Percentiles rank a stretch among this genome's conserved stretches.
These are phyloP conservation scores for Myopa testacea DNA, from an alignment of 2,888 invertebrate species.

Conservation along the genomic window DNA sequence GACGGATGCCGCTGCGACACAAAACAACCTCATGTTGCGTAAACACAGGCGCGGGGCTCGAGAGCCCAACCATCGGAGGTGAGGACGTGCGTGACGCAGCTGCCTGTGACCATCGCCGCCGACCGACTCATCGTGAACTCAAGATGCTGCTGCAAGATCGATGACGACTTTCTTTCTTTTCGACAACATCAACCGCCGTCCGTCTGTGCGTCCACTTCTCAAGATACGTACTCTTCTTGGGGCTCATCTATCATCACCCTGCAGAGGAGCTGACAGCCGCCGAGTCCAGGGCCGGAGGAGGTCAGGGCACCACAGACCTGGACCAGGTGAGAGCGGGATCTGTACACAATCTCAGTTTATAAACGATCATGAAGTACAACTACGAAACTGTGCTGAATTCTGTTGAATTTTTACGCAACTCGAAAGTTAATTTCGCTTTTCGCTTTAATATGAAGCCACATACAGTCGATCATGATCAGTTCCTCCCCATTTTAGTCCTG, in stretches of 20 bases:
- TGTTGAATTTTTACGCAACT: too few species aligned
- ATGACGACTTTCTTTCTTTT: constrained; percentile 5
- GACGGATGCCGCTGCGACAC: background rate
- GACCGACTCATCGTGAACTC: background rate
- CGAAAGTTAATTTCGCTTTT: too few species aligned
- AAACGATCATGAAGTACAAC: too few species aligned
- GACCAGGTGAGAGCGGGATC: too few species aligned
- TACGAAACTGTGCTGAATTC: too few species aligned
- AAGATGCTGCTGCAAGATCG: constrained; percentile 4
- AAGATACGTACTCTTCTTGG: background rate
- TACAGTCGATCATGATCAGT: too few species aligned
- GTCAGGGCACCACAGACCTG: too few species aligned
- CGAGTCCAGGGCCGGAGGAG: too few species aligned
- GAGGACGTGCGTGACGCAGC: constrained; percentile 27
- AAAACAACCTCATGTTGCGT: constrained; percentile 23
- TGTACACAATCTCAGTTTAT: too few species aligned
- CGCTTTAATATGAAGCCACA: too few species aligned
- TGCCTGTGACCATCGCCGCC: background rate
- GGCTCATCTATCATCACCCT: background rate
- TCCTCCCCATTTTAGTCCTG: too few species aligned
- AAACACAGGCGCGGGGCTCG: background rate
- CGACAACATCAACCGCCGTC: background rate
- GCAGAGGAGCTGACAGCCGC: too few species aligned
- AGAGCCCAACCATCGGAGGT: background rate
- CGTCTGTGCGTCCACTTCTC: background rate